Percentiles rank a stretch among this genome's conserved stretches.
These are phyloP conservation scores for Atherinomorus stipes DNA, from an alignment of 2,113 vertebrate species.

Conservation along the genomic window DNA sequence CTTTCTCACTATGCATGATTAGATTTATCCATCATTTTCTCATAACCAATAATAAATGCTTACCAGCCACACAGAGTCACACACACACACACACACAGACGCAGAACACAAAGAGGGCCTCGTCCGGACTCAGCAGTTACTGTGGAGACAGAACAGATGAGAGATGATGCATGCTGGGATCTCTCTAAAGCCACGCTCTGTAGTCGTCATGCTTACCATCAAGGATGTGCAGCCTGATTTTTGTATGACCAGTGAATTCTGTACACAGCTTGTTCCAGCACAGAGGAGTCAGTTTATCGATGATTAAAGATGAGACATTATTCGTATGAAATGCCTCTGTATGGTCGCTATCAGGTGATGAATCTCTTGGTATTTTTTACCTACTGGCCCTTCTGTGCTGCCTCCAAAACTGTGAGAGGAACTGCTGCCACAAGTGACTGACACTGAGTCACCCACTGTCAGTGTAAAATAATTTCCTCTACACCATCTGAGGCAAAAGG, in stretches of 20 bases:
- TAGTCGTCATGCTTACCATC: constrained; percentile 46
- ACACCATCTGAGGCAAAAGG: constrained; percentile 52
- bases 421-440: constrained; percentile 51
- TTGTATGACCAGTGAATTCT: neutral
- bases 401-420: constrained; percentile 32
- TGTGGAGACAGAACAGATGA: constrained; percentile 25
- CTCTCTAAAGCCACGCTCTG: neutral
- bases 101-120: too few relatives aligned
- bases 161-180: neutral
- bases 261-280: constrained; percentile 64
- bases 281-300: constrained; percentile 35
- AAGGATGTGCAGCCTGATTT: constrained; percentile 55
- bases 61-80: too few relatives aligned
- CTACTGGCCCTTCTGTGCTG: constrained; percentile 11
- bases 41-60: too few relatives aligned
- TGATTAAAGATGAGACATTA: constrained; percentile 46
- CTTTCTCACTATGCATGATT: too few relatives aligned
- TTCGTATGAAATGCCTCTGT: neutral
- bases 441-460: constrained; percentile 64
- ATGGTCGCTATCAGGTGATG: neutral
- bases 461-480: constrained; percentile 73
- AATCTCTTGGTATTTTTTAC: neutral
- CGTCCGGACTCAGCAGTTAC: constrained; percentile 39
- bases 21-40: too few relatives aligned
- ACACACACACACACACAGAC: too few relatives aligned